Percentiles rank a stretch among this genome's conserved stretches.
Conservation (phyloP, 2,113 vertebrate genomes). For the Rattus norvegicus region GRCr8 NC_086019.1:72114501-72115000, state of each 20-base stretch:
- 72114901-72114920: neutral
- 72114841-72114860: neutral
- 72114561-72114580: too few relatives aligned
- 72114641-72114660: rapidly evolving
- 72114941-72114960: neutral
- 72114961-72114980: neutral
- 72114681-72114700: neutral
- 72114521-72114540: too few relatives aligned
- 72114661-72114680: neutral
- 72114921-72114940: neutral
- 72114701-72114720: neutral
- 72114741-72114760: neutral
- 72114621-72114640: too few relatives aligned
- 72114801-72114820: neutral
- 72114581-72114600: too few relatives aligned
- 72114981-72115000: neutral
- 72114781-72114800: neutral
- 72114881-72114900: neutral
- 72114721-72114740: neutral
- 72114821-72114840: neutral
- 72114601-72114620: too few relatives aligned
- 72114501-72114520: too few relatives aligned
- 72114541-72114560: too few relatives aligned
- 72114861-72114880: neutral
- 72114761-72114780: neutral